A percentile compares a stretch with the other conserved stretches of the same genome.
phyloP scores from a whole-genome alignment of 2,888 invertebrate genomes.

The Heliothis peltigera region DNA sequence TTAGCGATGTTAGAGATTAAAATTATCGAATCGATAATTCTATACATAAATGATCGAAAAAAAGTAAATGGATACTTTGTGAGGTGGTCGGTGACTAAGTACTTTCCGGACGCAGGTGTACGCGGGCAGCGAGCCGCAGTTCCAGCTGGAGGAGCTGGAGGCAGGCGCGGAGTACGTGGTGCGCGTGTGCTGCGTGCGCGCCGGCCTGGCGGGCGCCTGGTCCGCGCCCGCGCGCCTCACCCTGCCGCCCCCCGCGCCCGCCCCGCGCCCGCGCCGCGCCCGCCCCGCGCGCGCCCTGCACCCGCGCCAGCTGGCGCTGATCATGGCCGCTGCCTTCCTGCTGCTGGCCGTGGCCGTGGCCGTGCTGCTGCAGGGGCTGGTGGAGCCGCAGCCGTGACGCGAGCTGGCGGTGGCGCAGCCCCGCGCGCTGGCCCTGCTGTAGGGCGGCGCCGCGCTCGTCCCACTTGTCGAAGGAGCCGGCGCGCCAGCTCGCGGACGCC shows the following conservation, averaged over 20 bases:
- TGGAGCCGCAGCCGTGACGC: slow-evolving; percentile 86
- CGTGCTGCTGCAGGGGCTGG: slow-evolving; percentile 90
- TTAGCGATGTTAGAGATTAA: too few relatives aligned
- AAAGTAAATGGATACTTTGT: too few relatives aligned
- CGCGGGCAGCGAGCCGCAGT: slow-evolving; percentile 91
- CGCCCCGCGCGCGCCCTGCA: slow-evolving; percentile 84
- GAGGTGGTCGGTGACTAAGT: neutral
- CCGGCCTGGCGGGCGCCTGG: slow-evolving; percentile 92
- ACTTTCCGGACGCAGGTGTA: slow-evolving; percentile 91
- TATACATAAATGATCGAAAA: too few relatives aligned
- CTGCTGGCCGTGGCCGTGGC: slow-evolving; percentile 91
- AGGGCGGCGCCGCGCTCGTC: slow-evolving; percentile 19
- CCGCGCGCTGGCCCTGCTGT: slow-evolving; percentile 81
- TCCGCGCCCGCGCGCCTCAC: slow-evolving; percentile 91
- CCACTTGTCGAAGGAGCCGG: slow-evolving; percentile 2
- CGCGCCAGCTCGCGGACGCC: slow-evolving; percentile 22
- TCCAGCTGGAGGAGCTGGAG: slow-evolving; percentile 92
- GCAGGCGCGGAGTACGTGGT: slow-evolving; percentile 93
- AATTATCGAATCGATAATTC: too few relatives aligned
- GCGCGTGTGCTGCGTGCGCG: slow-evolving; percentile 94
- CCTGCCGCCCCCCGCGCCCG: slow-evolving; percentile 73
- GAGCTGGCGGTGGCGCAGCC: slow-evolving; percentile 81
- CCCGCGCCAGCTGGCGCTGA: slow-evolving; percentile 90
- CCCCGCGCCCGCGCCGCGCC: slow-evolving; percentile 91
- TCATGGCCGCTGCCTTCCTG: slow-evolving; percentile 91